Evolutionary conservation across 1,140 invertebrate species (phyloP).

Genomic region (Drosophila saltans): DNA sequence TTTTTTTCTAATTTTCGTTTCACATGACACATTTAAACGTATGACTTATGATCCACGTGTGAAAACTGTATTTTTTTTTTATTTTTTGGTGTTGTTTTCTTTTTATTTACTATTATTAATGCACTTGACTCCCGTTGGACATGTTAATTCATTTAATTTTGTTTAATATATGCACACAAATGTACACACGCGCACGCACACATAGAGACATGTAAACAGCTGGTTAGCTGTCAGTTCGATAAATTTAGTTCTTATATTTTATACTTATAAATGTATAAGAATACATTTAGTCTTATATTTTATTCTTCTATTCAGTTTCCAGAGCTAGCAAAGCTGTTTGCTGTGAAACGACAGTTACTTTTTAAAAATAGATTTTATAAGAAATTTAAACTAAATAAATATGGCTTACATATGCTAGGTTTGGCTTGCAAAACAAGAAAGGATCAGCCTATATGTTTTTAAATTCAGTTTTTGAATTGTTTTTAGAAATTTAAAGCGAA

Average conservation of each 20-base stretch:
- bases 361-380: no score
- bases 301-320: no score
- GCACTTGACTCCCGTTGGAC: constrained; percentile 5
- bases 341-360: no score
- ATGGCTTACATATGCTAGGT: no score
- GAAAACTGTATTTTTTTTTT: not conserved
- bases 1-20: not conserved
- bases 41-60: not conserved
- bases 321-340: no score
- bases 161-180: constrained; percentile 8
- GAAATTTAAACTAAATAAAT: no score
- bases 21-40: not conserved
- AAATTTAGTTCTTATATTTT: not conserved
- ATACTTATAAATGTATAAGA: no score
- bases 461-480: no score
- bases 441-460: no score
- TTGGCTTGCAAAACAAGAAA: no score
- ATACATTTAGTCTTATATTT: no score
- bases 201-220: not conserved
- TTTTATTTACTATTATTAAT: not conserved
- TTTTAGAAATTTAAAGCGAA: not conserved
- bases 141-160: constrained; percentile 8
- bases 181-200: not conserved
- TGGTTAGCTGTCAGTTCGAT: not conserved
- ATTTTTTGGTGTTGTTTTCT: not conserved